These are phyloP conservation scores for Enteromius thamalakanensis DNA, from an alignment of 2,797 vertebrate genomes.

Conservation along the genomic window DNA sequence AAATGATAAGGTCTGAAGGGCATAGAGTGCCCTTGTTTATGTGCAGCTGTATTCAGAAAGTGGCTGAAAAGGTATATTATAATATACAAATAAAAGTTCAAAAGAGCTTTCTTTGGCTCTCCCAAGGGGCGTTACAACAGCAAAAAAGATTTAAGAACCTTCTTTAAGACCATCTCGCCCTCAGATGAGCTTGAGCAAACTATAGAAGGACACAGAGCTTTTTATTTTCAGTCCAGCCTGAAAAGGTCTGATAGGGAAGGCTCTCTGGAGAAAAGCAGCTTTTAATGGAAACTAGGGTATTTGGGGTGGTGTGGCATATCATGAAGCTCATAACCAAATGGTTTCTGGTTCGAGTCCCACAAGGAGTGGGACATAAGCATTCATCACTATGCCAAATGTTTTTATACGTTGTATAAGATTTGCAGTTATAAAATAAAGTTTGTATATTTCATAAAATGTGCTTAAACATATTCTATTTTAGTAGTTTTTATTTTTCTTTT, in stretches of 20 bases:
- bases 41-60: conserved; percentile 42
- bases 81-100: conserved; percentile 42
- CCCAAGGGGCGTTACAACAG: conserved; percentile 10
- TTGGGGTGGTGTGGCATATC: background rate
- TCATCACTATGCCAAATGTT: background rate
- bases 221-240: conserved; percentile 5
- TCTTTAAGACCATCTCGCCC: conserved; percentile 23
- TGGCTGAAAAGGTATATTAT: conserved; percentile 49
- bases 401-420: background rate
- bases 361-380: background rate
- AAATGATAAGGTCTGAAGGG: conserved; percentile 48
- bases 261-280: conserved; percentile 21
- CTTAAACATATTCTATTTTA: background rate
- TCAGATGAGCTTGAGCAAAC: conserved; percentile 16
- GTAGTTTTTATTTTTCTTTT: background rate
- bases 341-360: background rate
- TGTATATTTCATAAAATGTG: background rate
- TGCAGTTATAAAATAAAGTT: background rate
- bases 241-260: conserved; percentile 21
- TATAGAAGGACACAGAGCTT: conserved; percentile 12
- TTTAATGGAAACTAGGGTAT: background rate
- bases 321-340: background rate
- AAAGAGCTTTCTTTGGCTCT: conserved; percentile 32
- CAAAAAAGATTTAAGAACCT: conserved; percentile 30
- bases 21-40: conserved; percentile 39